Evolutionary conservation across 2,888 invertebrate genomes (phyloP), one percentile per base, ranked within the genome.

Genomic region (Onchidella celtica): DNA sequence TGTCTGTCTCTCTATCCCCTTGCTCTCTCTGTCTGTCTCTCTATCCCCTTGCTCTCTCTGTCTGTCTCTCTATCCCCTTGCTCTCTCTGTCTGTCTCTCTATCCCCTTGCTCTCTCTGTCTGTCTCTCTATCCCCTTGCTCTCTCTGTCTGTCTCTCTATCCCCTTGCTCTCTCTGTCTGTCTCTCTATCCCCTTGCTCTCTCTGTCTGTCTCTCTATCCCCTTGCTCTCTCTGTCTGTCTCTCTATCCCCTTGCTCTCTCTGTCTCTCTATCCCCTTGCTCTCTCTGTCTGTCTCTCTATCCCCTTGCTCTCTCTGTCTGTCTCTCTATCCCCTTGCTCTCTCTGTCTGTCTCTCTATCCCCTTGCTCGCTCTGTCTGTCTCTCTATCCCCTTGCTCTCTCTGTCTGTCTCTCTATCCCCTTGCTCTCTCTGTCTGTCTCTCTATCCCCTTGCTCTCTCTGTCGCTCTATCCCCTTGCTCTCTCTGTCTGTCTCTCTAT

Each of bases 381-480:
- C 27, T 27, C n/a, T n/a, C 61, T 27, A 24, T 27, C 61, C n/a
- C n/a, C 61, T n/a, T 61, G 6, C n/a, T n/a, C 61, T 14, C 6
- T 27, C 4, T 27, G 4, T 61, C 61, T n/a, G 6, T n/a, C 61
- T 61, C 61, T 27, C n/a, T n/a, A 9, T 6, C 61, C n/a, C n/a
- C 61, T 61, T n/a, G 61, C n/a, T 61, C 61, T 6, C n/a, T 9
- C n/a, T 61, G 61, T 61, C 27, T 14, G 6, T n/a, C n/a, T 61
- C 27, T 27, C 61, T 61, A 24, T 61, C 4, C 61, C 47, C 47
- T 17, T 47, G 9, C 57, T 34, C 57, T 38, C 11, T n/a, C 24
- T 69, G 27, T 78, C n/a, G 24, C 14, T 72, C 72, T 72, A n/a
- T 21, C 27, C 32, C 55, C 47, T 47, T 55, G 4, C 4, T 72